Percentiles rank a stretch among this genome's conserved stretches.
These are phyloP conservation scores for Amaurobius ferox DNA, from an alignment of 2,888 invertebrate species.

Conservation along the genomic window DNA sequence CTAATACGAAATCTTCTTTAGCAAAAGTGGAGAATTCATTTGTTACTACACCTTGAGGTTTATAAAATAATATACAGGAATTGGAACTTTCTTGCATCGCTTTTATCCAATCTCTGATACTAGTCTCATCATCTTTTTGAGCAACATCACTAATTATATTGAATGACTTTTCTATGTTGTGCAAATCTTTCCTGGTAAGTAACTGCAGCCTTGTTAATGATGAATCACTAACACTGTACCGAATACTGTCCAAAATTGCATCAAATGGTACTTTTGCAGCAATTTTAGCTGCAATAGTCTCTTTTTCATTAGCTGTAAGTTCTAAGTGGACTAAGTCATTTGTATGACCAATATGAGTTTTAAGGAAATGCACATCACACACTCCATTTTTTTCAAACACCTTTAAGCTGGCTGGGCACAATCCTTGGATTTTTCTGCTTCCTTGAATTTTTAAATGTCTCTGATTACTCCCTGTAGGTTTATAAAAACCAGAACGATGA, in stretches of 20 bases:
- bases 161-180: neutral
- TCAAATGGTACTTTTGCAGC: slow-evolving; percentile 7
- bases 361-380: neutral
- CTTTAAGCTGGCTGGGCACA: neutral
- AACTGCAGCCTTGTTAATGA: neutral
- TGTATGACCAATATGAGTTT: neutral
- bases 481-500: slow-evolving; percentile 7
- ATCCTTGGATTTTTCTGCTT: neutral
- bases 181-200: neutral
- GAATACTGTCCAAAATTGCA: neutral
- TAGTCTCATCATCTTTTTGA: no score
- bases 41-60: neutral
- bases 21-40: neutral
- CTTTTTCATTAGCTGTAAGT: neutral
- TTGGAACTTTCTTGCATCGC: neutral
- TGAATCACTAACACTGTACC: neutral
- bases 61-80: neutral
- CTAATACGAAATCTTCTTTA: neutral
- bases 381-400: neutral
- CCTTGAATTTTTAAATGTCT: slow-evolving; percentile 7
- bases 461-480: neutral
- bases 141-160: neutral
- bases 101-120: neutral
- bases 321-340: neutral
- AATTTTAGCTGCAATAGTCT: neutral